A percentile compares a stretch with the other conserved stretches of the same genome.
Evolutionary conservation across 2,113 vertebrate species (phyloP).

Genomic region (Motacilla tschutschensis): DNA sequence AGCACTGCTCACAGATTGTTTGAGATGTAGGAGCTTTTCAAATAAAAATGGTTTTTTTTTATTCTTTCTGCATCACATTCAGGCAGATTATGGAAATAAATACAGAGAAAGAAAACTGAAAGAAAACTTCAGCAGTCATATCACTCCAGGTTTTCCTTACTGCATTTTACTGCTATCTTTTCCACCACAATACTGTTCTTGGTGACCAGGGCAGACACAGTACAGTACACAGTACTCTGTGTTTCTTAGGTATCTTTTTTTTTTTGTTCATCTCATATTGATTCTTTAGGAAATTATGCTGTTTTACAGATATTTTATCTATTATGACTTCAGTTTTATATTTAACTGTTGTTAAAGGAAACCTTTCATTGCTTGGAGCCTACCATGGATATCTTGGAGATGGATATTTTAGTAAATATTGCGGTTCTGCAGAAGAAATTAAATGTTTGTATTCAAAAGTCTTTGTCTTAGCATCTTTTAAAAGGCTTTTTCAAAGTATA

Average conservation of each 20-base stretch:
- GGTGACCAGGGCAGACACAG: neutral
- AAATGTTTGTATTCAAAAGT: neutral
- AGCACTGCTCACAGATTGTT: neutral
- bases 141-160: neutral
- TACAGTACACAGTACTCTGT: too few species aligned
- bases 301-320: neutral
- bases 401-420: neutral
- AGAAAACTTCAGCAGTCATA: neutral
- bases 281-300: neutral
- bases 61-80: neutral
- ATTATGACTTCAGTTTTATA: neutral
- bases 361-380: neutral
- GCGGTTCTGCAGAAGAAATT: neutral
- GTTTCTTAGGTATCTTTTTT: neutral
- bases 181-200: accelerated
- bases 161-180: neutral
- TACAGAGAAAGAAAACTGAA: neutral
- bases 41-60: neutral
- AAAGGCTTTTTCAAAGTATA: neutral
- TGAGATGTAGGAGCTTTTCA: neutral
- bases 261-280: neutral
- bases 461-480: neutral
- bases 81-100: neutral
- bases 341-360: neutral
- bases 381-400: neutral